Evolutionary conservation across 1,140 invertebrate genomes (phyloP).

Genomic region (Danaus melanippus): DNA sequence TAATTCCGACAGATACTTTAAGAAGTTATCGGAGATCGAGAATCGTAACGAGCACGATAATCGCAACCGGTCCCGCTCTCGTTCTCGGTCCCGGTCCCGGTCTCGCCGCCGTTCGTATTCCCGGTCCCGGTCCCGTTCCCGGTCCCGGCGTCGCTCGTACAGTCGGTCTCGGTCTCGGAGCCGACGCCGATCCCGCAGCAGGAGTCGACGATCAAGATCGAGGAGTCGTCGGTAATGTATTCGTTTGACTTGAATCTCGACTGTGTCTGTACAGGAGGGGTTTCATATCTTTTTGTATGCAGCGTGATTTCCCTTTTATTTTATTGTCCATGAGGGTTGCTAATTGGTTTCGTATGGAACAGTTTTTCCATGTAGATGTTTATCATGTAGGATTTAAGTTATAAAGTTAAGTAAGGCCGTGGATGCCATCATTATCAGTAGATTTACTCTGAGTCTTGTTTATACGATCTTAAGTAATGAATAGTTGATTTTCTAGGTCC

Average conservation of each 20-base stretch:
- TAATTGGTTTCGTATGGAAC: too few relatives aligned
- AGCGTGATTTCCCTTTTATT: too few relatives aligned
- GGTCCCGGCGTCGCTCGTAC: conserved; percentile 29
- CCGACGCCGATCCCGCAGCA: conserved; percentile 25
- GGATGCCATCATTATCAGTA: too few relatives aligned
- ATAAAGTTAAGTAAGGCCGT: too few relatives aligned
- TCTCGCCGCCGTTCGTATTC: conserved; percentile 40
- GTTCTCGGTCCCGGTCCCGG: conserved; percentile 31
- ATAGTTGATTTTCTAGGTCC: conserved; percentile 1
- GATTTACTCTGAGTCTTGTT: too few relatives aligned
- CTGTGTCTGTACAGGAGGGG: too few relatives aligned
- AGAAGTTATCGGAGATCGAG: conserved; percentile 56
- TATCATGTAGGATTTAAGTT: too few relatives aligned
- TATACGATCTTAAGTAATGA: too few relatives aligned
- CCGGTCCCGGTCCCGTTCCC: conserved; percentile 38
- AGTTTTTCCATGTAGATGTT: too few relatives aligned
- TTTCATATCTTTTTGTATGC: too few relatives aligned
- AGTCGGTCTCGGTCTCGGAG: conserved; percentile 28
- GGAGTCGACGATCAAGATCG: conserved; percentile 13
- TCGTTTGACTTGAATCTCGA: too few relatives aligned
- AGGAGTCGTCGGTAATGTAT: conserved; percentile 18
- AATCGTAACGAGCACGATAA: conserved; percentile 49
- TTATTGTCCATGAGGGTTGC: too few relatives aligned
- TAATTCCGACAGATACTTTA: conserved; percentile 56
- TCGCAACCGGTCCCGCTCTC: conserved; percentile 40